Base-by-base conservation (phyloP, 35 echinoderm and acorn worm genomes). In the Apostichopus californicus region DNA sequence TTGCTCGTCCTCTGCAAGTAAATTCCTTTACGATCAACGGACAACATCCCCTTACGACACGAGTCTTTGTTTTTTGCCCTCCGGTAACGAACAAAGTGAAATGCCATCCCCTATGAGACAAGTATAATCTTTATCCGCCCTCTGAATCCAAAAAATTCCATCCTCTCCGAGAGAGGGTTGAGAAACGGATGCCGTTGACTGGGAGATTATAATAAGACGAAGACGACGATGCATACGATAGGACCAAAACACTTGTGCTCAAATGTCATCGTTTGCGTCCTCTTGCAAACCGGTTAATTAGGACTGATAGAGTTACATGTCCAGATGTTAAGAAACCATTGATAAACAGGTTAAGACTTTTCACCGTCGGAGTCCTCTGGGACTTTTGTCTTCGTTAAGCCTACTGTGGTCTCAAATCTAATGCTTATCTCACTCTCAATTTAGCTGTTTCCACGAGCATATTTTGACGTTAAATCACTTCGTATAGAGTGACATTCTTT, bases 221-320 rank as follows among this genome's bases (percentile, higher is more conserved):
- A 1, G 11, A 81, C 52, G 78, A 25, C 15, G 81, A 58, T 85
- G 56, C 55, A 85, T 85, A 56, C 54, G 57, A 85, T 85, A 85
- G 54, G 81, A 85, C 18, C 21, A 59, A 52, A 56, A 85, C 81
- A 85, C 81, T 85, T 85, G 81, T 85, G 55, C 81, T 85, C 34
- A 23, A 23, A 85, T 59, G 81, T 85, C 81, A 85, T 17, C 21
- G 5, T 18, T 58, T 22, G 25, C 17, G 55, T 83, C 34, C 53
- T 83, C 13, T 7, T 59, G 21, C 55, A 58, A 54, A 55, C 81
- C 56, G 54, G 54, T 18, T 85, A 85, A 85, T 85, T 58, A 55
- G 54, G 81, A 58, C 56, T 56, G 81, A 85, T 85, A 60, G 81
- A 20, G 81, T 85, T 85, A 22, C 81, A 85, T 85, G 81, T 85